A percentile compares a stretch with the other conserved stretches of the same genome.
phyloP scores from a whole-genome alignment of 2,113 vertebrate species.

The Rhinopithecus roxellana region DNA sequence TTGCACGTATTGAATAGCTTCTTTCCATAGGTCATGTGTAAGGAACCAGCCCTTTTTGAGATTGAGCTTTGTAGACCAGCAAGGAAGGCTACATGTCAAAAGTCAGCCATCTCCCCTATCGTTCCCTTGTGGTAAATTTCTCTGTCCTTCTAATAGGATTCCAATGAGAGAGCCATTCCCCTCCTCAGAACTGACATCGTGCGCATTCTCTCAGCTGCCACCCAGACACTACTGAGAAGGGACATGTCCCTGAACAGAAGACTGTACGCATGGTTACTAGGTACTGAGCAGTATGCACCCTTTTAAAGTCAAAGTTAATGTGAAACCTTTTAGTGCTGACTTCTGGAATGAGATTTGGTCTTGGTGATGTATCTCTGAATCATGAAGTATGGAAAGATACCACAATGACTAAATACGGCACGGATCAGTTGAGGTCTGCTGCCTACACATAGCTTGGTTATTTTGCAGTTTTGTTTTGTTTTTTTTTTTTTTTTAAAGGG shows the following conservation, averaged over 20 bases:
- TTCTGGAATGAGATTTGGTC: background rate
- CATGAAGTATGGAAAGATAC: background rate
- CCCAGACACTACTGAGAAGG: slow-evolving; percentile 93
- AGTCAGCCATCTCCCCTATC: background rate
- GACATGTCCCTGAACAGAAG: slow-evolving; percentile 99
- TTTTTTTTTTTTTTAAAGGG: background rate
- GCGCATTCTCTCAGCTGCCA: slow-evolving; percentile 89
- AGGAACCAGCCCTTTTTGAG: background rate
- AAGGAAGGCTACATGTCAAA: rapidly evolving
- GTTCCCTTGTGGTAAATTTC: background rate
- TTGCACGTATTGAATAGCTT: rapidly evolving
- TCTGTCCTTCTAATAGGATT: slow-evolving; percentile 82
- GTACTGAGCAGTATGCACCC: slow-evolving; percentile 76
- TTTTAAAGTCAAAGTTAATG: rapidly evolving
- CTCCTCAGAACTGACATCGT: slow-evolving; percentile 86
- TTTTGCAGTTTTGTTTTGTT: background rate
- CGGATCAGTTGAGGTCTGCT: background rate
- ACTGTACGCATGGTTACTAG: slow-evolving; percentile 96
- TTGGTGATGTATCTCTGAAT: background rate
- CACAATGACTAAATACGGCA: rapidly evolving
- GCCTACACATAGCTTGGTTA: rapidly evolving
- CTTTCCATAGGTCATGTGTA: rapidly evolving
- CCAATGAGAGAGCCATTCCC: slow-evolving; percentile 82
- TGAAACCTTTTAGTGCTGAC: background rate
- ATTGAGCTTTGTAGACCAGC: background rate